Base-by-base conservation (phyloP, 2,797 vertebrate genomes). In the Anolis apletophallus region DNA sequence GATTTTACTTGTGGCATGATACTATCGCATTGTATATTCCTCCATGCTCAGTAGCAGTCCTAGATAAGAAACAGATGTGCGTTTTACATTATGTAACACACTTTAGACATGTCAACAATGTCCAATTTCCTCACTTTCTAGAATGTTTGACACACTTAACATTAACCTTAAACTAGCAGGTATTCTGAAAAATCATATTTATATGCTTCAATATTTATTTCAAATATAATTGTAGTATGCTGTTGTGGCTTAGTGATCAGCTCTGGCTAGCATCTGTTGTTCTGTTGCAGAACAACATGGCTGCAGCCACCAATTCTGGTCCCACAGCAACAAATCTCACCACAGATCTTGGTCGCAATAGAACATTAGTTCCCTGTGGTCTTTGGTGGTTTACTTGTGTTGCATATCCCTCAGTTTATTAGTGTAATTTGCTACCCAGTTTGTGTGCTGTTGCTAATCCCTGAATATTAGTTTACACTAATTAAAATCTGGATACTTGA, bases 401-500 rank as follows among this genome's bases (percentile, higher is more conserved):
- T 68, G 46, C 32, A 0, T 54, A 59, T 12, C 85, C 85, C 72
- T 90, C 83, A 36, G 81, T 91, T 94, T 88, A 92, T 91, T 85
- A 85, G 85, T 87, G 85, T 32, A 50, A 90, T 91, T 84, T 76
- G 0, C 88, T 78, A 87, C 34, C 85, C 2, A 0, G 79, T 82
- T 80, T 0, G 0, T 68, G 17, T 59, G 74, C 86, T 85, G 0
- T 0, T 87, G 59, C 89, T 83, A 85, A 89, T 90, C 88, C 88
- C 1, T 7, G 84, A 89, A 88, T 90, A 93, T 92, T 90, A 57
- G 26, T 92, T 95, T 94, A 91, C 68, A 54, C 86, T 91, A 91
- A 92, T 92, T 93, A 88, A 82, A 88, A 86, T 88, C 13, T 57
- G 0, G 81, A 85, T 67, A 26, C 77, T 0, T 1, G 54, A 78